phyloP scores from a whole-genome alignment of 2,888 invertebrate species.

The Ypsolopha sequella region DNA sequence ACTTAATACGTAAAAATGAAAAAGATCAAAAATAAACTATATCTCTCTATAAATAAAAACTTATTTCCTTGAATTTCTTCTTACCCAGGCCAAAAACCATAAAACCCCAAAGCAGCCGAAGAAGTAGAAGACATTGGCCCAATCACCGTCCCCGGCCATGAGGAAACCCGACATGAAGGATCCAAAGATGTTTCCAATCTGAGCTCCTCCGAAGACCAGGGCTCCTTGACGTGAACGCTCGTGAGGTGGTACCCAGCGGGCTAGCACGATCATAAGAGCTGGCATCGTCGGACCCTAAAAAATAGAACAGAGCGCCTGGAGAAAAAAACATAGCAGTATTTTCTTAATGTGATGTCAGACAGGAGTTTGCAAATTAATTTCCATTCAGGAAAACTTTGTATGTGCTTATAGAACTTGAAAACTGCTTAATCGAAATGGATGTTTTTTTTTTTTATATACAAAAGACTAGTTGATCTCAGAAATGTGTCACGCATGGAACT shows the following conservation, averaged over 20 bases:
- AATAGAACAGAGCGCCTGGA: background rate
- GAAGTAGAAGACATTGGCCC: conserved; percentile 73
- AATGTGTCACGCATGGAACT: too few relatives aligned
- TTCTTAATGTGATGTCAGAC: too few relatives aligned
- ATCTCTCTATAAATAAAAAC: too few relatives aligned
- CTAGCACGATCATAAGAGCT: conserved; percentile 73
- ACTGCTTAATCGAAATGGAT: too few relatives aligned
- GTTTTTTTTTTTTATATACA: too few relatives aligned
- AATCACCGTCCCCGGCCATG: conserved; percentile 62
- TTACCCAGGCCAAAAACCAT: conserved; percentile 68
- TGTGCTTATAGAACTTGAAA: too few relatives aligned
- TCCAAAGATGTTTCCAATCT: conserved; percentile 70
- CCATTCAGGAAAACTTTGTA: too few relatives aligned
- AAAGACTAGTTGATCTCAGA: too few relatives aligned
- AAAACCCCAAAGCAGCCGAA: conserved; percentile 70
- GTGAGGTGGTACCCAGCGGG: conserved; percentile 72
- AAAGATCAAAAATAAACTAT: too few relatives aligned
- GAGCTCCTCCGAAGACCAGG: conserved; percentile 71
- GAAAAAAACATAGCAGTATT: background rate
- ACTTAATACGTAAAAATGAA: too few relatives aligned
- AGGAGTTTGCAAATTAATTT: too few relatives aligned
- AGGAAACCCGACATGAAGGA: conserved; percentile 69
- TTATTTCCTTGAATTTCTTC: conserved; percentile 7
- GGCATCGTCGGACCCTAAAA: conserved; percentile 81
- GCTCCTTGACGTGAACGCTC: conserved; percentile 73